A percentile compares a stretch with the other conserved stretches of the same genome.
These are phyloP conservation scores for Lamellibrachia columna DNA, from an alignment of 2,888 invertebrate genomes.

Conservation along the genomic window DNA sequence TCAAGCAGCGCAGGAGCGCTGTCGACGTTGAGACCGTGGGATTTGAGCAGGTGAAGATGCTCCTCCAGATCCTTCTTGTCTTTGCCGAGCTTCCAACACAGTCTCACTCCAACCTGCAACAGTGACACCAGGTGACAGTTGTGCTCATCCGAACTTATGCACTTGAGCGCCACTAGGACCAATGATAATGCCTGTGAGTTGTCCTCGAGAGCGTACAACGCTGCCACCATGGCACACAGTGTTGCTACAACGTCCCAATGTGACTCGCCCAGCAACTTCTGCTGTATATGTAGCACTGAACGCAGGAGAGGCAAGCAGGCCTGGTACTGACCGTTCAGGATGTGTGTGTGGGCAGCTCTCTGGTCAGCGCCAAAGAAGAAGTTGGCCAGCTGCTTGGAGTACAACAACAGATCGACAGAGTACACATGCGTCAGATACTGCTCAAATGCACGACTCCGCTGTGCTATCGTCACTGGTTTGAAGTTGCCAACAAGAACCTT, in stretches of 20 bases:
- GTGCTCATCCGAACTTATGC: constrained; percentile 44
- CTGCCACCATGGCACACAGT: constrained; percentile 59
- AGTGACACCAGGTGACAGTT: constrained; percentile 55
- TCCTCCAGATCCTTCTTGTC: constrained; percentile 60
- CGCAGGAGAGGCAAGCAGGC: constrained; percentile 58
- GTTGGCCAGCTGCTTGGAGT: constrained; percentile 57
- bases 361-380: constrained; percentile 62
- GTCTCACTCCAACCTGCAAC: constrained; percentile 54
- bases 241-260: constrained; percentile 53
- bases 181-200: constrained; percentile 55
- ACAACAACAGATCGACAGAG: constrained; percentile 56
- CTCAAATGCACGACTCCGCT: constrained; percentile 64
- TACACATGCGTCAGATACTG: constrained; percentile 63
- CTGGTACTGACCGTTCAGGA: constrained; percentile 54
- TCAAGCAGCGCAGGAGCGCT: constrained; percentile 32
- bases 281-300: constrained; percentile 58
- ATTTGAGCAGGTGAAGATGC: constrained; percentile 43
- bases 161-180: constrained; percentile 57
- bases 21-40: constrained; percentile 31
- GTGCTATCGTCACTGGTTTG: constrained; percentile 62
- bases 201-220: constrained; percentile 54
- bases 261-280: constrained; percentile 58
- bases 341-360: constrained; percentile 50
- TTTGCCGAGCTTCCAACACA: constrained; percentile 62
- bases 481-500: constrained; percentile 65